phyloP scores from a whole-genome alignment of 2,113 vertebrate species.

The Dicaeum eximium region DNA sequence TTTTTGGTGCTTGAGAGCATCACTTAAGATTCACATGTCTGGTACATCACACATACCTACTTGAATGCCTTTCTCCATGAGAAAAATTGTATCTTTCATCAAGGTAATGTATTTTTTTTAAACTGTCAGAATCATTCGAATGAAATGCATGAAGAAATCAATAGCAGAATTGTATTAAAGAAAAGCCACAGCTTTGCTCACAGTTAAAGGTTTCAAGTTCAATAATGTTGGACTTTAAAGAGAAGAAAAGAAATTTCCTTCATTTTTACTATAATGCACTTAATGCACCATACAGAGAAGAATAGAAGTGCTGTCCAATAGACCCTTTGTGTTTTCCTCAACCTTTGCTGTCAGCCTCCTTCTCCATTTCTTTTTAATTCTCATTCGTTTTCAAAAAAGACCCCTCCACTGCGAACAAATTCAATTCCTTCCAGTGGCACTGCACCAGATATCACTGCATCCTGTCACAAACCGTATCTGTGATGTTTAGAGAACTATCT shows the following conservation, averaged over 20 bases:
- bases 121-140: constrained; percentile 60
- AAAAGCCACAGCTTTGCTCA: constrained; percentile 51
- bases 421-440: background rate
- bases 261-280: constrained; percentile 37
- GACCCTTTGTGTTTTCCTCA: constrained; percentile 33
- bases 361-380: constrained; percentile 36
- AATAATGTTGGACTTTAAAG: constrained; percentile 37
- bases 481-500: background rate
- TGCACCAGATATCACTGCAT: background rate
- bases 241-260: constrained; percentile 22
- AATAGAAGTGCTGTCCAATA: background rate
- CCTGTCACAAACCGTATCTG: background rate
- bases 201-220: constrained; percentile 56
- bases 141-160: constrained; percentile 58
- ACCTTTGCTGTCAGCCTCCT: constrained; percentile 20
- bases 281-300: constrained; percentile 38
- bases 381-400: background rate
- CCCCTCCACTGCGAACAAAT: background rate
- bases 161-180: constrained; percentile 65
- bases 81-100: constrained; percentile 55
- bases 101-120: constrained; percentile 52
- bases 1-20: background rate
- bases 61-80: constrained; percentile 13
- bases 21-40: constrained; percentile 20
- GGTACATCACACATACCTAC: constrained; percentile 19